A percentile compares a stretch with the other conserved stretches of the same genome.
Evolutionary conservation across 2,113 vertebrate genomes (phyloP).

Genomic region (Ploceus nigricollis): DNA sequence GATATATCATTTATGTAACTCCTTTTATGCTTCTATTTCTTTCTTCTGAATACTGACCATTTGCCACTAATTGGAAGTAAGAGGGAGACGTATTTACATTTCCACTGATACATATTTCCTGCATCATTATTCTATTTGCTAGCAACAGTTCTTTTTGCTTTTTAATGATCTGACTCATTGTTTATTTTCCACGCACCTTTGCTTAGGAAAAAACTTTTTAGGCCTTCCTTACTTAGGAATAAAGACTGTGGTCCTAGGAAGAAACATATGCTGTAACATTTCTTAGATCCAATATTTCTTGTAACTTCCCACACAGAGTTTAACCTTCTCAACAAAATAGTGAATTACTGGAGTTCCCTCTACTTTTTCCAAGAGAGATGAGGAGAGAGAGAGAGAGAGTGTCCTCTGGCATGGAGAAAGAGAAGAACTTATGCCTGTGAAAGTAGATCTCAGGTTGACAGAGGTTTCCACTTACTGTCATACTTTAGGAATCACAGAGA

Average conservation of each 20-base stretch:
- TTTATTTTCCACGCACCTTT: not conserved
- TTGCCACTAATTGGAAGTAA: not conserved
- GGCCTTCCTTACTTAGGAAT: not conserved
- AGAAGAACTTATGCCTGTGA: not conserved
- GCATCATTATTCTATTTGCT: not conserved
- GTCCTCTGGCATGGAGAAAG: not conserved
- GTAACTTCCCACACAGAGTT: not conserved
- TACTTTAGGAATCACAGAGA: not conserved
- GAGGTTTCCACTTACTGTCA: not conserved
- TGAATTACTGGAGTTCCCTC: not conserved
- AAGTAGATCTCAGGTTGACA: not conserved
- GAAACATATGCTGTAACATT: not conserved
- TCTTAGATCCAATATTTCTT: not conserved
- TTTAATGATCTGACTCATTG: not conserved
- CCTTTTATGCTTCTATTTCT: not conserved
- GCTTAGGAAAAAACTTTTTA: not conserved
- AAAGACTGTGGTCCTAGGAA: not conserved
- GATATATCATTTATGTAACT: not conserved
- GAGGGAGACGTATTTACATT: not conserved
- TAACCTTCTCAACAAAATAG: not conserved
- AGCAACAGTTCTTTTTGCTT: not conserved
- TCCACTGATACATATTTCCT: not conserved
- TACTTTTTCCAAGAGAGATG: not conserved
- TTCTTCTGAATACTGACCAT: not conserved
- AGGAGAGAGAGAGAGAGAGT: not conserved